Evolutionary conservation across 2,113 vertebrate species (phyloP), one percentile per base, ranked within the genome.

Genomic region (Antidorcas marsupialis): DNA sequence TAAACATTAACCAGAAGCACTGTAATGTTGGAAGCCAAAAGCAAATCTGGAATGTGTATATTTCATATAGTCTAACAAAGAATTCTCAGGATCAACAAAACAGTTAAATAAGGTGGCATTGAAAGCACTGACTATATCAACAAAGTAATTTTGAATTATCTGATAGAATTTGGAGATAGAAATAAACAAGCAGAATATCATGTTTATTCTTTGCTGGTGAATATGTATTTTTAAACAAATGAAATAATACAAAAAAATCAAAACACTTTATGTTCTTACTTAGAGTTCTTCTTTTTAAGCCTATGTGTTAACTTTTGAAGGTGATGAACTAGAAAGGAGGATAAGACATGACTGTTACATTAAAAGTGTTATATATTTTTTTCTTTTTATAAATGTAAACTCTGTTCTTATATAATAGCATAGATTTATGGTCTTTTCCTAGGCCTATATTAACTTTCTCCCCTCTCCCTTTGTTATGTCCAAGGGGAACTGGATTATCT

Each of bases 171-270:
- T 47, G 71, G 55, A 28, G 21, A 21, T 92, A 17, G n/a, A 96
- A 95, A 93, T 87, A 97, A 97, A 57, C 62, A 91, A 90, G 39
- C 92, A 67, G 89, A 95, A 59, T 53, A 83, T 89, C 19, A 55
- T 89, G 36, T 91, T 8, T 4, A 0, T 50, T 92, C 47, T 97
- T 89, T 95, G 28, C n/a, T 87, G 60, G 16, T 60, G 47, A 94
- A 39, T 45, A 59, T 50, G 10, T 82, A 89, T 91, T 96, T 97
- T 94, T 95, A 95, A 98, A 88, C 33, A 98, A 95, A 91, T 78
- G 59, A 13, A 92, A 76, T 47, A 36, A 60, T 88, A 96, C 2
- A 15, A 87, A 57, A 47, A 55, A 86, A 71, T 16, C 39, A 74
- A 92, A 81, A 47, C 21, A 57, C 7, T 57, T 2, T 85, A 84